Base-by-base conservation (phyloP, 2,888 invertebrate species). In the Isotomurus palustris region DNA sequence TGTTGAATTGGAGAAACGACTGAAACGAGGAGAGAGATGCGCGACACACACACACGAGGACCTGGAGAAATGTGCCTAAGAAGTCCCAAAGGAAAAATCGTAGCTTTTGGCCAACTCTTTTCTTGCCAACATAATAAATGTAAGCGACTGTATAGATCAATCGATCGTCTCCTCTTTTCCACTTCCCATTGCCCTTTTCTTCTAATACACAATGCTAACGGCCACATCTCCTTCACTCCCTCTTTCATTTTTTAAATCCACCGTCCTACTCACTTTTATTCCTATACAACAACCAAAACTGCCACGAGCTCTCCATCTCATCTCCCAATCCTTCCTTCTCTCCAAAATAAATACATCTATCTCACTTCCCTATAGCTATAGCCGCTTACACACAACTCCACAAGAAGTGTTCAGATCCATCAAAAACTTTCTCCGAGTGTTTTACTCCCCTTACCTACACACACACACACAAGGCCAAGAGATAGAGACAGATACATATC, bases 31-130 rank as follows among this genome's bases (percentile, higher is more conserved):
- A n/a, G n/a, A n/a, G n/a, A n/a, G n/a, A n/a, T n/a, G n/a, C n/a
- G n/a, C n/a, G n/a, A n/a, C n/a, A n/a, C n/a, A n/a, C n/a, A n/a
- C n/a, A n/a, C n/a, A n/a, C n/a, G n/a, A n/a, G n/a, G n/a, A n/a
- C n/a, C n/a, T n/a, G n/a, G n/a, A n/a, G n/a, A n/a, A n/a, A n/a
- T n/a, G n/a, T n/a, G n/a, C n/a, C 24, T 6, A 50, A 32, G 55
- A 50, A 63, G 63, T 58, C 60, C 60, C 63, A 58, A 17, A 58
- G 58, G 63, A 58, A 55, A 63, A 63, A 63, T 63, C 63, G 58
- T 48, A 54, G 43, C 57, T 54, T 50, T 58, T 58, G 43, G 51
- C 53, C 40, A 54, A 53, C 57, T 63, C 57, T 57, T 58, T 53
- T 54, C 58, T 55, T 63, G 40, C 51, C 53, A 60, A 60, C 60